phyloP scores from a whole-genome alignment of 2,888 invertebrate genomes.

The Acrobeloides nanus region DNA sequence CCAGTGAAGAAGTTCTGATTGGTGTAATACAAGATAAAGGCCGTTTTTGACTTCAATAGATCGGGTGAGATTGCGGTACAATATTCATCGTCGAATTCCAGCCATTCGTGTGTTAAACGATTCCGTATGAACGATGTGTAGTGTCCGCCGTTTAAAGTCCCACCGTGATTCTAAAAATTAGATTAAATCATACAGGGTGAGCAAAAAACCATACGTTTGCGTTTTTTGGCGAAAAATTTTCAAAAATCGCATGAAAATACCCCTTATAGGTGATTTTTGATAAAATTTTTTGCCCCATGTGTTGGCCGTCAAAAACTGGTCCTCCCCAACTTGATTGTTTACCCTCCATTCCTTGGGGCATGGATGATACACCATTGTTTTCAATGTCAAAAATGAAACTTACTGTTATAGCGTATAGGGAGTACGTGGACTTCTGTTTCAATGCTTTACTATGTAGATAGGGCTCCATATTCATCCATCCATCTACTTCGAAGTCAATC shows the following conservation, averaged over 20 bases:
- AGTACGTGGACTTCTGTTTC: slow-evolving; percentile 20
- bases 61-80: slow-evolving; percentile 16
- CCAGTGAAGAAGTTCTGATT: too few species aligned
- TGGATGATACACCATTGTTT: too few species aligned
- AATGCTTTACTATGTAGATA: slow-evolving; percentile 29
- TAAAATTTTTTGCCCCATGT: too few species aligned
- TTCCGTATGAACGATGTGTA: slow-evolving; percentile 39
- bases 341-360: too few species aligned
- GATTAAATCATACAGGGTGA: too few species aligned
- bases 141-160: slow-evolving; percentile 43
- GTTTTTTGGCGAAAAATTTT: not conserved
- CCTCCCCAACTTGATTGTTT: too few species aligned
- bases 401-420: slow-evolving; percentile 46
- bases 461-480: slow-evolving; percentile 24
- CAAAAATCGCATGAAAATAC: too few species aligned
- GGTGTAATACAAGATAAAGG: slow-evolving; percentile 33
- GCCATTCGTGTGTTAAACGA: slow-evolving; percentile 26
- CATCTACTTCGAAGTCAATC: slow-evolving; percentile 32
- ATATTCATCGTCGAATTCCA: slow-evolving; percentile 39
- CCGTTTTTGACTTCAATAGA: slow-evolving; percentile 26
- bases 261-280: too few species aligned
- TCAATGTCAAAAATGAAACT: too few species aligned
- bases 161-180: slow-evolving; percentile 40
- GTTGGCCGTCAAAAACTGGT: too few species aligned
- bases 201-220: not conserved